These are phyloP conservation scores for Neotoxoptera formosana DNA, from an alignment of 1,140 invertebrate genomes.

Conservation along the genomic window DNA sequence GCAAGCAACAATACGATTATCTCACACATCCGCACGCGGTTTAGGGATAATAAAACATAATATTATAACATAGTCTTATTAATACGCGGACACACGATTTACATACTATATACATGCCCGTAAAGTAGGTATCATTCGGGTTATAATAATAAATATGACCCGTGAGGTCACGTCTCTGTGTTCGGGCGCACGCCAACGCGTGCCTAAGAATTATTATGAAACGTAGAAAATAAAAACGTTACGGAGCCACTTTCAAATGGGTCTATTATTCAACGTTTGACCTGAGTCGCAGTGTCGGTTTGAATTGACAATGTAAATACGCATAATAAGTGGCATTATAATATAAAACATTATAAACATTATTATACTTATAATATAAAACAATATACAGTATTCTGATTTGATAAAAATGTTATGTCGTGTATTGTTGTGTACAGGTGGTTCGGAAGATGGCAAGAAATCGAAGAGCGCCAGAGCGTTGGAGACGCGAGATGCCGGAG, in stretches of 20 bases:
- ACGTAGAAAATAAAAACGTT: slow-evolving; percentile 28
- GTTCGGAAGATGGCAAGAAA: slow-evolving; percentile 60
- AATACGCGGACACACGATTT: background rate
- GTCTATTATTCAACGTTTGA: slow-evolving; percentile 48
- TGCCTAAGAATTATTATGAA: slow-evolving; percentile 42
- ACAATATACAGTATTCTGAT: background rate
- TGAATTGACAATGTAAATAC: background rate
- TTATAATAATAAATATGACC: slow-evolving; percentile 44
- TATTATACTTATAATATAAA: background rate
- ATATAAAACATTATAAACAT: background rate
- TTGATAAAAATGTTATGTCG: background rate
- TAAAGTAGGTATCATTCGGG: slow-evolving; percentile 29
- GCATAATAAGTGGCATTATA: background rate
- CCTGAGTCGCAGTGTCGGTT: background rate
- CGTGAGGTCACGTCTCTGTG: slow-evolving; percentile 40
- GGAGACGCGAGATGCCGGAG: slow-evolving; percentile 23
- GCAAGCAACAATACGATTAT: background rate
- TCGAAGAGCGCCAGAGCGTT: slow-evolving; percentile 59
- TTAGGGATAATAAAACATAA: background rate
- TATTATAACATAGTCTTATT: background rate
- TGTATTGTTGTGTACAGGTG: slow-evolving; percentile 52
- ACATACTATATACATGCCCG: background rate
- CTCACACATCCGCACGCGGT: background rate
- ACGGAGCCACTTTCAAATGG: slow-evolving; percentile 33
- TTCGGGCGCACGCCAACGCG: slow-evolving; percentile 51